Evolutionary conservation across 2,888 invertebrate genomes (phyloP).

Genomic region (Drosophila mimetica): DNA sequence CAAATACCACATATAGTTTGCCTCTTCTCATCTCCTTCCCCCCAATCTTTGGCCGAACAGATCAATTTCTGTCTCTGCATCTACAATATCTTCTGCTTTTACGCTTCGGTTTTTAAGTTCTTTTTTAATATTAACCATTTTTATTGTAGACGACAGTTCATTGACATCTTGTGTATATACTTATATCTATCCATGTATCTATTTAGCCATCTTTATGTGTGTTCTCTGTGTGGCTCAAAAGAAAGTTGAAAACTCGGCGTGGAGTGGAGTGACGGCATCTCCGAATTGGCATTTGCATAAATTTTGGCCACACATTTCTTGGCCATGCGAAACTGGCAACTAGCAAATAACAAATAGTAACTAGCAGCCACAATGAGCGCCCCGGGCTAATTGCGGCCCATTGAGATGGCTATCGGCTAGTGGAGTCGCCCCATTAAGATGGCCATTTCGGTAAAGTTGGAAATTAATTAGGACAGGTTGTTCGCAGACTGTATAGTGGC

Average conservation of each 20-base stretch:
- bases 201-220: slow-evolving; percentile 20
- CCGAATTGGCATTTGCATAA: slow-evolving; percentile 61
- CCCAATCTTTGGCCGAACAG: slow-evolving; percentile 32
- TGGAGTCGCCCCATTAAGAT: slow-evolving; percentile 66
- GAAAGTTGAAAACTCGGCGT: slow-evolving; percentile 64
- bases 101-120: slow-evolving; percentile 34
- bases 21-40: slow-evolving; percentile 1
- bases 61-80: slow-evolving; percentile 49
- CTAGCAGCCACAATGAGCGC: slow-evolving; percentile 3
- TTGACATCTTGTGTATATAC: slow-evolving; percentile 59
- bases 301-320: slow-evolving; percentile 65
- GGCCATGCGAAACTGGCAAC: slow-evolving; percentile 62
- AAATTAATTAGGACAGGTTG: slow-evolving; percentile 77
- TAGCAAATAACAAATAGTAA: slow-evolving; percentile 4
- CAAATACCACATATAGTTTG: slow-evolving; percentile 61
- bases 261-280: slow-evolving; percentile 33
- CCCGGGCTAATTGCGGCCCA: slow-evolving; percentile 66
- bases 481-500: not conserved
- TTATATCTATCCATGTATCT: slow-evolving; percentile 28
- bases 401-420: slow-evolving; percentile 69
- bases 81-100: slow-evolving; percentile 37
- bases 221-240: slow-evolving; percentile 40
- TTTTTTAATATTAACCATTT: slow-evolving; percentile 65
- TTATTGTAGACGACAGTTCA: slow-evolving; percentile 56
- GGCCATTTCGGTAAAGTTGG: slow-evolving; percentile 62